A percentile compares a stretch with the other conserved stretches of the same genome.
Evolutionary conservation across 2,888 invertebrate species (phyloP).

Genomic region (Pelosia muscerda): DNA sequence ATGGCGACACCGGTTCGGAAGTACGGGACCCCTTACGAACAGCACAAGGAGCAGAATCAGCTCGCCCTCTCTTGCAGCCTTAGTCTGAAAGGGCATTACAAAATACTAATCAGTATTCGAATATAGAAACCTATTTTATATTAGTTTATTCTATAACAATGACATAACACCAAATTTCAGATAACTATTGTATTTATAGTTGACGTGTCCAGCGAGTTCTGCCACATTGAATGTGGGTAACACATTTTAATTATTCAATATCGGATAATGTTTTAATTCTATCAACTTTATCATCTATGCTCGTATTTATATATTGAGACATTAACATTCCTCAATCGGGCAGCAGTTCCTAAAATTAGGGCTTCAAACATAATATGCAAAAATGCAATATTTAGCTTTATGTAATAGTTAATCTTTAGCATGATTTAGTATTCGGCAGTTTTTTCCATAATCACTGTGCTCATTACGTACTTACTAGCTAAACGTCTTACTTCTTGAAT

Average conservation of each 20-base stretch:
- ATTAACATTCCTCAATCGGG: not conserved
- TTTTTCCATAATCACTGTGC: not conserved
- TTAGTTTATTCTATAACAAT: constrained; percentile 24
- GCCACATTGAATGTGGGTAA: not conserved
- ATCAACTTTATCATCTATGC: not conserved
- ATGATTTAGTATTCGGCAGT: not conserved
- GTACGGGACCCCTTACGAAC: constrained; percentile 28
- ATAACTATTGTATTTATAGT: constrained; percentile 2
- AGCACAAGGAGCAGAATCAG: constrained; percentile 36
- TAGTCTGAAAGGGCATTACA: constrained; percentile 39
- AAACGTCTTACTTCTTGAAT: no score
- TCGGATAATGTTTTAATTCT: not conserved
- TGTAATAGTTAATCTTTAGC: not conserved
- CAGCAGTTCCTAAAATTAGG: no score
- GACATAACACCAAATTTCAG: constrained; percentile 26
- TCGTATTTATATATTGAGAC: not conserved
- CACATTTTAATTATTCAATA: no score
- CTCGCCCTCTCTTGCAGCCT: constrained; percentile 50
- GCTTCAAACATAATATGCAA: not conserved
- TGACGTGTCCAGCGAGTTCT: not conserved
- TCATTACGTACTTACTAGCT: not conserved
- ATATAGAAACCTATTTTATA: constrained; percentile 13
- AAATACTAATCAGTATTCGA: constrained; percentile 20
- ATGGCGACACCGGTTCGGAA: constrained; percentile 47
- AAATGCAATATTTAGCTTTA: not conserved